Evolutionary conservation across 2,888 invertebrate species (phyloP).

Genomic region (Coronaproctus castanopsis): DNA sequence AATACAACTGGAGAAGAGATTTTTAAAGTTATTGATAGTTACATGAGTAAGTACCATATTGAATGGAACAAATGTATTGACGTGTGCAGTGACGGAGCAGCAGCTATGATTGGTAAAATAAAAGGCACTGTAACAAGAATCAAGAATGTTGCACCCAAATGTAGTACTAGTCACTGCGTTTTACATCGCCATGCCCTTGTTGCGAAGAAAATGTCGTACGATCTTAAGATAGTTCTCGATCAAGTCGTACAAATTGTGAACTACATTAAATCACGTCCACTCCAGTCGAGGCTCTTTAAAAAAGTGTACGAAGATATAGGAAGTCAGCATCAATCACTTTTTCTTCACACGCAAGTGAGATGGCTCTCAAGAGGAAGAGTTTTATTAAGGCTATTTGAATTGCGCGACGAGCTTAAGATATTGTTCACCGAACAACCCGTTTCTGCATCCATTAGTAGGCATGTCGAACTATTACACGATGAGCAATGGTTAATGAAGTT

Average conservation of each 20-base stretch:
- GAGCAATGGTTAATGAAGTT: no score
- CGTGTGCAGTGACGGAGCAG: conserved; percentile 8
- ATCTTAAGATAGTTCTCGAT: conserved; percentile 9
- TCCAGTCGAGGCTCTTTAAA: conserved; percentile 16
- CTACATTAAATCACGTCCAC: conserved; percentile 17
- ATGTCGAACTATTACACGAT: no score
- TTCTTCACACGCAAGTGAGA: conserved; percentile 15
- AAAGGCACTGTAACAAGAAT: conserved; percentile 9
- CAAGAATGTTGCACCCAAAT: conserved; percentile 3
- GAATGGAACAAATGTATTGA: conserved; percentile 6
- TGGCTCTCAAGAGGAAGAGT: conserved; percentile 16
- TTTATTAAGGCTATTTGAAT: conserved; percentile 13
- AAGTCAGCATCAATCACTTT: conserved; percentile 11
- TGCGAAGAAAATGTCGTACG: conserved; percentile 6
- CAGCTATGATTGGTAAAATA: conserved; percentile 7
- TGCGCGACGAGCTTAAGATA: conserved; percentile 12
- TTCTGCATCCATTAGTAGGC: no score
- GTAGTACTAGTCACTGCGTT: conserved; percentile 9
- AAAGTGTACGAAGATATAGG: conserved; percentile 17
- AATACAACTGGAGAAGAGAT: no score
- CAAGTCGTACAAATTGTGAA: conserved; percentile 15
- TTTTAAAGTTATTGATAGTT: no score
- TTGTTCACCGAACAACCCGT: no score
- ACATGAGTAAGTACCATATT: no score
- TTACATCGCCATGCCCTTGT: conserved; percentile 7